Evolutionary conservation across 2,888 invertebrate species (phyloP).

Genomic region (Girardia tigrina): DNA sequence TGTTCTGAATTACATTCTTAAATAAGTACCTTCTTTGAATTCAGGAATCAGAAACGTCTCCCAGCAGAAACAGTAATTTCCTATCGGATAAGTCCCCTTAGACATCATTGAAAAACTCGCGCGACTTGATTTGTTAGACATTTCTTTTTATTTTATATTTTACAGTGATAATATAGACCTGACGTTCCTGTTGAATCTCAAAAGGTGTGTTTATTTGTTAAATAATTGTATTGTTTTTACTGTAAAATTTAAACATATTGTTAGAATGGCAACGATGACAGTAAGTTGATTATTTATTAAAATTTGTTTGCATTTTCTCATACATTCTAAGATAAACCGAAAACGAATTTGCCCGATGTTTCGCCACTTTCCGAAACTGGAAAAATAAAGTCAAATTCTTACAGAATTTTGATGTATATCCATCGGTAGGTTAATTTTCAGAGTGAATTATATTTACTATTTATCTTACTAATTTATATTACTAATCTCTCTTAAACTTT

Average conservation of each 20-base stretch:
- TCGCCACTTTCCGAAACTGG: neutral
- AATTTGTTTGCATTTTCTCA: neutral
- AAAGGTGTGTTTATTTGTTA: neutral
- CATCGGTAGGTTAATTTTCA: neutral
- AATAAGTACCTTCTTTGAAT: no score
- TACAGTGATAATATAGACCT: no score
- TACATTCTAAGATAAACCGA: neutral
- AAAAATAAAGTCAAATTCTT: neutral
- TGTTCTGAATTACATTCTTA: neutral
- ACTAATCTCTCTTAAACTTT: no score
- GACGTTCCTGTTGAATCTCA: no score
- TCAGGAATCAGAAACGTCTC: constrained; percentile 3
- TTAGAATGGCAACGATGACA: neutral
- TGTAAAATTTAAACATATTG: neutral
- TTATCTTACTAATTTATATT: no score
- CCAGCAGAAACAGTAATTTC: neutral
- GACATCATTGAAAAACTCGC: neutral
- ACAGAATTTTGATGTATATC: neutral
- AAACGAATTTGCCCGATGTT: neutral
- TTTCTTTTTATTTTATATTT: neutral
- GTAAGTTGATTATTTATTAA: neutral
- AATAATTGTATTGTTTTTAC: neutral
- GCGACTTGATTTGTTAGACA: neutral
- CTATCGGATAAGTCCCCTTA: neutral
- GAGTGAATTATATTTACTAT: neutral